Base-by-base conservation (phyloP, 2,888 invertebrate genomes). In the Omphaloscelis lunosa region DNA sequence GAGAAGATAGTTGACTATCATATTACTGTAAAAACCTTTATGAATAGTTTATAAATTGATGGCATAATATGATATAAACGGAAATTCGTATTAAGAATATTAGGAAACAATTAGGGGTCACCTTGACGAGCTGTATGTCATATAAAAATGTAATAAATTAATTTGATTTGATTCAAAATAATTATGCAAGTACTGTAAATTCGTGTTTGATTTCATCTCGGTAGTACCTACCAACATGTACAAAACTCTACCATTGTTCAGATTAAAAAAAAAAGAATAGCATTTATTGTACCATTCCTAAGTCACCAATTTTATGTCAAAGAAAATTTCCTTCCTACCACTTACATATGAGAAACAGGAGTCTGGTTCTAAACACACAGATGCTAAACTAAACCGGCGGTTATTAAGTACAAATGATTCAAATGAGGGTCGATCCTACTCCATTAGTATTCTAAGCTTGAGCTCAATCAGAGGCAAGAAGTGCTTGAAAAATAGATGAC, bases 381-480 rank as follows among this genome's bases (percentile, higher is more conserved):
- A 66, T 66, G 8, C 45, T 20, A 12, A 66, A 29, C 20, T 66
- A 66, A 48, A 66, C 45, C 27, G 5, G 1, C 23, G 12, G 27
- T 20, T 48, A 48, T 12, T n/a, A n/a, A n/a, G n/a, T 66, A 29
- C 20, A 48, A 66, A 66, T 66, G 45, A 66, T 66, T 66, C 45
- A 66, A 48, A 66, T 66, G 23, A 66, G 66, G 66, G 27, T 27
- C 27, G 27, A 20, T 20, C 1, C 27, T 45, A 66, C 0, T 48
- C 12, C 20, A 29, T 23, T 8, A 66, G 27, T 34, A 45, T 15
- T 12, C 45, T 15, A 45, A 45, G 45, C 5, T 51, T 51, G 2
- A 51, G 20, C 51, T 20, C 20, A 51, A 8, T 51, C 51, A 2
- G 20, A 51, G 20, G 7, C 51, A 20, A 7, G 17, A 17, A 48